Evolutionary conservation across 2,113 vertebrate genomes (phyloP).

Genomic region (Tiliqua scincoides): DNA sequence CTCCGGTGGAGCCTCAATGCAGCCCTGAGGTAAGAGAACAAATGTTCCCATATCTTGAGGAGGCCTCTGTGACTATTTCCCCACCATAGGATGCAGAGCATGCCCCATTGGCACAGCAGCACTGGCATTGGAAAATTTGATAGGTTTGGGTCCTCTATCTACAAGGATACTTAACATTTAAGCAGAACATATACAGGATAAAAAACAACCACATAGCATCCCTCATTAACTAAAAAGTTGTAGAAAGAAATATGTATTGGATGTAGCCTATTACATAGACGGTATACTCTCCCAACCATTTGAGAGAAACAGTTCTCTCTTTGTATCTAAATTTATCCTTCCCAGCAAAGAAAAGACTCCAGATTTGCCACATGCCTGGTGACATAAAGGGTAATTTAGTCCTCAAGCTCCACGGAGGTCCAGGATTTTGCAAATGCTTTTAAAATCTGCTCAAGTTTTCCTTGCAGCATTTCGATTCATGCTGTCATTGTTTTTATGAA

Average conservation of each 20-base stretch:
- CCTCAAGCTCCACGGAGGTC: constrained; percentile 22
- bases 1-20: too few species aligned
- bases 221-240: neutral
- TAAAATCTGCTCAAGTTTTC: neutral
- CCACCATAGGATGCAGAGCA: too few species aligned
- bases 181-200: neutral
- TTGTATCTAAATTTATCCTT: constrained; percentile 39
- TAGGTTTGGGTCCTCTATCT: too few species aligned
- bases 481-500: constrained; percentile 8
- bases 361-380: neutral
- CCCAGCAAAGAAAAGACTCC: neutral
- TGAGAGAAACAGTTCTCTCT: constrained; percentile 9
- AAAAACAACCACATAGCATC: neutral
- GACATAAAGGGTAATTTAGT: constrained; percentile 13
- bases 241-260: neutral
- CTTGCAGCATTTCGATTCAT: constrained; percentile 10
- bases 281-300: neutral
- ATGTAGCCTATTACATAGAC: neutral
- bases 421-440: constrained; percentile 17
- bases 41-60: too few species aligned
- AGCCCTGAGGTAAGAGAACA: too few species aligned
- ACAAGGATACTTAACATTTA: neutral
- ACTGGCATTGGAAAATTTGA: too few species aligned
- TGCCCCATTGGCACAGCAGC: too few species aligned
- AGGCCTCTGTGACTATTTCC: too few species aligned